Conservation (phyloP, 2,113 vertebrate species). For the Nothoprocta perdicaria region DNA sequence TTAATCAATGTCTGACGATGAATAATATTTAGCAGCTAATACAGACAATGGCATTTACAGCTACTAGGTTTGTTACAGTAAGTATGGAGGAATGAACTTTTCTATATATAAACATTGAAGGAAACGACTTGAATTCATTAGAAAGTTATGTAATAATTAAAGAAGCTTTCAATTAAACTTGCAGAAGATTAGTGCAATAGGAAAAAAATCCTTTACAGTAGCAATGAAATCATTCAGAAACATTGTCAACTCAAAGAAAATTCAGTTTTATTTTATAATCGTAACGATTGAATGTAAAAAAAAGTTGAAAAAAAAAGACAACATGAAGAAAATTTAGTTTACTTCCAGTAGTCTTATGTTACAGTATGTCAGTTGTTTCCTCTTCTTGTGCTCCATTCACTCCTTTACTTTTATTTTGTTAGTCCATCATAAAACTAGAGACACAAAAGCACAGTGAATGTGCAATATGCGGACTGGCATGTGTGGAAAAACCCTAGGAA, state of each 20-base stretch:
- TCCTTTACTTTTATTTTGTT: not conserved
- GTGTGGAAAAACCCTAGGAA: slow-evolving; percentile 16
- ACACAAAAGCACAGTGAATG: slow-evolving; percentile 56
- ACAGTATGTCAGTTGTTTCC: slow-evolving; percentile 15
- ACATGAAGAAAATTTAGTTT: not conserved
- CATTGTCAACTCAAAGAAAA: not conserved
- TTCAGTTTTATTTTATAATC: slow-evolving; percentile 1
- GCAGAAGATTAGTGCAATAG: slow-evolving; percentile 11
- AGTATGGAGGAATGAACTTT: slow-evolving; percentile 18
- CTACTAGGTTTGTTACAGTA: slow-evolving; percentile 28
- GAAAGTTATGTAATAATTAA: not conserved
- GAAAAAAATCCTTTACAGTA: slow-evolving; percentile 17
- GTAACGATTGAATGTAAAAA: not conserved
- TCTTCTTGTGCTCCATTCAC: slow-evolving; percentile 65
- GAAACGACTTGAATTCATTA: not conserved
- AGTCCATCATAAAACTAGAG: slow-evolving; percentile 28
- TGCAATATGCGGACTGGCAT: slow-evolving; percentile 19
- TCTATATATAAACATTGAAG: slow-evolving; percentile 35
- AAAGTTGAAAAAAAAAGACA: not conserved
- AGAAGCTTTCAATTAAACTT: not conserved
- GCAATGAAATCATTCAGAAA: slow-evolving; percentile 30
- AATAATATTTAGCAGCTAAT: slow-evolving; percentile 58
- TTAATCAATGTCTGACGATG: slow-evolving; percentile 55
- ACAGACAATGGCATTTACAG: slow-evolving; percentile 52
- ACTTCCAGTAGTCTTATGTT: slow-evolving; percentile 15